Evolutionary conservation across 2,797 vertebrate species (phyloP).

Genomic region (Anabacerthia variegaticeps): DNA sequence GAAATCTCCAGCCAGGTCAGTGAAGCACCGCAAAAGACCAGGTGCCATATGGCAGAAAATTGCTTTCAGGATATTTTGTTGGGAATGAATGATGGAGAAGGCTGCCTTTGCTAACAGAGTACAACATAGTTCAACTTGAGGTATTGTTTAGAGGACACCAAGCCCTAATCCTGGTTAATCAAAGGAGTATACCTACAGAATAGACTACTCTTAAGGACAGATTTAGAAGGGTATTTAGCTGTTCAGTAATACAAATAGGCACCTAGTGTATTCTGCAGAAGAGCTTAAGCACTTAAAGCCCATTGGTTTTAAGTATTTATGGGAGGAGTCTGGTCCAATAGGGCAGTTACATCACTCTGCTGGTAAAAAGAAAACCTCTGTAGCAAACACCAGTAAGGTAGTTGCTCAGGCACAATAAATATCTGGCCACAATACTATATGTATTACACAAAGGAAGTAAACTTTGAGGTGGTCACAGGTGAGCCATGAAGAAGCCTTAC

Average conservation of each 20-base stretch:
- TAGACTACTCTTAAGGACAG: neutral
- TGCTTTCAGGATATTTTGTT: neutral
- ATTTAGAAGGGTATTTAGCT: neutral
- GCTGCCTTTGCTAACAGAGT: neutral
- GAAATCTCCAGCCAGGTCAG: neutral
- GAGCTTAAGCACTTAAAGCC: neutral
- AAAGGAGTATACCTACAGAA: neutral
- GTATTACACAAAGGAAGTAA: neutral
- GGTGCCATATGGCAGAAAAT: neutral
- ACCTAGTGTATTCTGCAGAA: neutral
- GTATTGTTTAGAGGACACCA: neutral
- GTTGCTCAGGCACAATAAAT: neutral
- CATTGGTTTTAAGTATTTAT: neutral
- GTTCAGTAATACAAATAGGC: neutral
- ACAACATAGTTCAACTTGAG: neutral
- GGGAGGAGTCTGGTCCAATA: neutral
- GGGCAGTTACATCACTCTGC: neutral
- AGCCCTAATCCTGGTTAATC: neutral
- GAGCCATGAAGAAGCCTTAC: neutral
- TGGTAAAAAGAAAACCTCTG: neutral
- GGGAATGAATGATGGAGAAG: neutral
- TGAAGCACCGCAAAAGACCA: neutral
- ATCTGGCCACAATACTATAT: neutral
- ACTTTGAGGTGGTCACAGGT: neutral
- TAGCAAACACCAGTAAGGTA: neutral